Base-by-base conservation (phyloP, 2,113 vertebrate genomes). In the Apteryx owenii region DNA sequence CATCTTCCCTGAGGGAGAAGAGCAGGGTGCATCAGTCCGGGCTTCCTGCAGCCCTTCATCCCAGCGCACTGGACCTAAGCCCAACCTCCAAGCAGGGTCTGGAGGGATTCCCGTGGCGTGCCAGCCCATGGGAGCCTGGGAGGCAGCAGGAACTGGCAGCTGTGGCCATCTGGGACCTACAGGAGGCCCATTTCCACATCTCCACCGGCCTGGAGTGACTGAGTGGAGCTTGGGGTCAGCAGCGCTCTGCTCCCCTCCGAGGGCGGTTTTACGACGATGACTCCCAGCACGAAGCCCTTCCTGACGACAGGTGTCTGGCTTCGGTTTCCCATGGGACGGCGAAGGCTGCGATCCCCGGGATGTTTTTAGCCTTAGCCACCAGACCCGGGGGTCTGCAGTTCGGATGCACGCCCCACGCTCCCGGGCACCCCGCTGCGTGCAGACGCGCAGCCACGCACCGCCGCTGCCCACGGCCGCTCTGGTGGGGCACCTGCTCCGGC, bases 31-130 rank as follows among this genome's bases (percentile, higher is more conserved):
- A 20, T 79, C 26, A 62, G 40, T 94, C 64, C 51, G 40, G 17
- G n/a, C 14, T 85, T 48, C 61, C 48, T 25, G 8, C 0, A 1
- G 46, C 46, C 46, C 17, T 48, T 48, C 18, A 14, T 42, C 33
- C 71, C n/a, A 92, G 26, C 8, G 40, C 46, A 75, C 7, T 15
- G 70, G 28, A 9, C 23, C 13, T 31, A 50, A 51, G 18, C 8
- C 18, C 44, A 6, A 23, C n/a, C 12, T 36, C 36, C 36, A 76
- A 1, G 25, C 0, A 1, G 70, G 36, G 22, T 8, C 10, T 2
- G 1, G 18, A 19, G 46, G 19, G 22, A 12, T 26, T 84, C 48
- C 53, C 28, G 8, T 14, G 10, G 46, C 5, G 20, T 58, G 46
- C 26, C 76, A 80, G 44, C 19, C 31, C 69, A 40, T 18, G 4